Evolutionary conservation across 2,113 vertebrate species (phyloP).

Genomic region (Neopipo cinnamomea): DNA sequence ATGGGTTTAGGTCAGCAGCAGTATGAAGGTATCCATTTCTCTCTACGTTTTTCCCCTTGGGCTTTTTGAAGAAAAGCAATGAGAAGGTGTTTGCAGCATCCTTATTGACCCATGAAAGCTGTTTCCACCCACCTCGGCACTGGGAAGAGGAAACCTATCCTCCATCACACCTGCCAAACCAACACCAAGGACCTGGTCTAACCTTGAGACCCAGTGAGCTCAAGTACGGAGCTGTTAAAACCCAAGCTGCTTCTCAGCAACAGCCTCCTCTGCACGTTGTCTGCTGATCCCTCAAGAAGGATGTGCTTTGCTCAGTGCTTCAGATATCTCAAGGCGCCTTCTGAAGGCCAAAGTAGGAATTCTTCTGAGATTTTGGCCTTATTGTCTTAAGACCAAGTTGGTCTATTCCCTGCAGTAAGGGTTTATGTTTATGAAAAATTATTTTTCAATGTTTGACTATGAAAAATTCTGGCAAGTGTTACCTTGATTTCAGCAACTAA

Average conservation of each 20-base stretch:
- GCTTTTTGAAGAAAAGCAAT: neutral
- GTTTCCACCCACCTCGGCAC: accelerated
- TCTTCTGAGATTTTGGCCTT: neutral
- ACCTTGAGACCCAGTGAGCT: neutral
- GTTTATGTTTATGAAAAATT: neutral
- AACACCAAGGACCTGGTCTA: neutral
- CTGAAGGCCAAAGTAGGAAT: neutral
- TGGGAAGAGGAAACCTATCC: neutral
- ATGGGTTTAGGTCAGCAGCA: neutral
- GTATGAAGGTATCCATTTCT: neutral
- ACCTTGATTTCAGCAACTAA: neutral
- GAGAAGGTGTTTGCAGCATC: neutral
- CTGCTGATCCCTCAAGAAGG: neutral
- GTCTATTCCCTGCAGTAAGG: neutral
- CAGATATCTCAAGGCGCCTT: neutral
- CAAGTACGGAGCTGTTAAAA: neutral
- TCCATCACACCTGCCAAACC: neutral
- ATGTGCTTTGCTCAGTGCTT: neutral
- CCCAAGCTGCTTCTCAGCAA: neutral
- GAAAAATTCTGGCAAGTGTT: neutral
- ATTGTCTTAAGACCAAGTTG: neutral
- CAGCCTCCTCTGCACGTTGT: neutral
- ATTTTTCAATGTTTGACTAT: neutral
- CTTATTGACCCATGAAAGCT: neutral
- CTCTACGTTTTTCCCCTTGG: accelerated